phyloP scores from a whole-genome alignment of 2,888 invertebrate species.

The Orthosia cruda region DNA sequence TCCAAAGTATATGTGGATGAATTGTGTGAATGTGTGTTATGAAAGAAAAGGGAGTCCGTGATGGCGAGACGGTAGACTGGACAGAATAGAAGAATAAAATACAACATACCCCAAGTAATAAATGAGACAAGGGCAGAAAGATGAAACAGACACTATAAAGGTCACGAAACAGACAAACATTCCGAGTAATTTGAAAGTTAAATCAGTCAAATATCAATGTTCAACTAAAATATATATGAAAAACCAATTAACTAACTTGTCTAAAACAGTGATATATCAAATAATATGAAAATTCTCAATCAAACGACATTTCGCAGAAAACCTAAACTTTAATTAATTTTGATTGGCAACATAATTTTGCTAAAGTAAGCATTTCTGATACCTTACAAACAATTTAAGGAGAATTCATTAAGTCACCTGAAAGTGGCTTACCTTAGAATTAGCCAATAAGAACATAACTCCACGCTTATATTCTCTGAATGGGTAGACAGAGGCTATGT shows the following conservation, averaged over 20 bases:
- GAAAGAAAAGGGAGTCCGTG: too few relatives aligned
- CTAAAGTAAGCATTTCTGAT: neutral
- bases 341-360: neutral
- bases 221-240: neutral
- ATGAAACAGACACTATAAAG: too few relatives aligned
- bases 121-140: too few relatives aligned
- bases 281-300: neutral
- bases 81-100: too few relatives aligned
- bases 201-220: neutral
- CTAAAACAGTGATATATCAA: neutral
- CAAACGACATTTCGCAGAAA: neutral
- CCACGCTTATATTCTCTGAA: neutral
- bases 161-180: too few relatives aligned
- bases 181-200: too few relatives aligned
- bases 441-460: neutral
- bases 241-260: neutral
- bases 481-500: neutral
- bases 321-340: neutral
- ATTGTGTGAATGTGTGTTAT: too few relatives aligned
- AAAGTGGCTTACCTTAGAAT: neutral
- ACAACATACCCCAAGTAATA: too few relatives aligned
- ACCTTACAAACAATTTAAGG: neutral
- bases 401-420: neutral
- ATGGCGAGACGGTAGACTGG: too few relatives aligned
- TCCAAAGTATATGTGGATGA: too few relatives aligned